phyloP scores from a whole-genome alignment of 2,113 vertebrate species.

The Antennarius striatus region DNA sequence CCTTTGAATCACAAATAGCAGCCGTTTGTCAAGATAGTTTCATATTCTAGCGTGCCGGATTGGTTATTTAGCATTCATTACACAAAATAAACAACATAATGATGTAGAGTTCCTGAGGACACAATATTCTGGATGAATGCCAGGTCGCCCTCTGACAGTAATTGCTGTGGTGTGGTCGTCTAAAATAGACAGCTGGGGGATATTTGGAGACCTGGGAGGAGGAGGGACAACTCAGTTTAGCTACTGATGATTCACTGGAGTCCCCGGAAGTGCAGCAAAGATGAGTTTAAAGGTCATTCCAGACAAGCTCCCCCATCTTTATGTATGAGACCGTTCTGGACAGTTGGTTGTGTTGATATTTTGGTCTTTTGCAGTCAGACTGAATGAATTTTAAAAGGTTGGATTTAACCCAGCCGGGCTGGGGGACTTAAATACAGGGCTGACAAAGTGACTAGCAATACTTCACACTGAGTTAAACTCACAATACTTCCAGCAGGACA shows the following conservation, averaged over 20 bases:
- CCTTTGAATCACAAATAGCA: not conserved
- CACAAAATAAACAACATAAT: too few relatives aligned
- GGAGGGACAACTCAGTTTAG: not conserved
- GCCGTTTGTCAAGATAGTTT: not conserved
- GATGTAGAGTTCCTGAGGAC: not conserved
- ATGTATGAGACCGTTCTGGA: not conserved
- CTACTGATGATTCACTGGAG: not conserved
- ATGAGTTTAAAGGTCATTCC: not conserved
- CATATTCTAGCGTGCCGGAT: not conserved
- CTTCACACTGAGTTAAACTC: conserved; percentile 27
- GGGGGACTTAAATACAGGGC: conserved; percentile 22
- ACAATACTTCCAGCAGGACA: conserved; percentile 23
- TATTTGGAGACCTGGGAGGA: conserved; percentile 37
- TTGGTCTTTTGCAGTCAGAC: not conserved
- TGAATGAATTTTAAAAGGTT: not conserved
- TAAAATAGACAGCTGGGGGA: conserved; percentile 63
- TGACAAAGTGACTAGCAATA: conserved; percentile 50
- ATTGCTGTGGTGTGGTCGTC: conserved; percentile 47
- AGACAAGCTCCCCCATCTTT: too few relatives aligned
- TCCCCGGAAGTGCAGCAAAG: not conserved
- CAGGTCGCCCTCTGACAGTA: conserved; percentile 55
- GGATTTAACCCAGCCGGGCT: not conserved
- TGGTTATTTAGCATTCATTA: too few relatives aligned
- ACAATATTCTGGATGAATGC: conserved; percentile 44
- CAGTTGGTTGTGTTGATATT: not conserved